Base-by-base conservation (phyloP, 1,140 invertebrate species). In the Reticulitermes speratus region DNA sequence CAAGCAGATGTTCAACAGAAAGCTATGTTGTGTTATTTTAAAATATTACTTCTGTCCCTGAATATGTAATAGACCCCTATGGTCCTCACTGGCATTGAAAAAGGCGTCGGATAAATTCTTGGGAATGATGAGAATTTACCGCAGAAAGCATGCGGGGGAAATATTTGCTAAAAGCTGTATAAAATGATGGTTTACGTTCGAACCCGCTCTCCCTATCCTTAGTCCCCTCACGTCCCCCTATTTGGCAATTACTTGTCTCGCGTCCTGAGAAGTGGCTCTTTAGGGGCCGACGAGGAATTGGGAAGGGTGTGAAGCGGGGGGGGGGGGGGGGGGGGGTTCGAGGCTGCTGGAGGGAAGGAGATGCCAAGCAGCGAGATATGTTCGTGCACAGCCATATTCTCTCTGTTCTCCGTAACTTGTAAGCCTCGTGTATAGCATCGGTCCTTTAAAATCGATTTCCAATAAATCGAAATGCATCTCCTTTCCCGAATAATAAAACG, bases 181-280 rank as follows among this genome's bases (percentile, higher is more conserved):
- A 75, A 75, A 75, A 75, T 75, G 65, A 75, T 75, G 65, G n/a
- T 75, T 75, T 75, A 75, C 65, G 65, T 55, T 55, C 65, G 25
- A 12, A 25, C n/a, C 65, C n/a, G 9, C 65, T 6, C 19, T 55
- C 21, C 82, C 44, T 82, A 23, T 82, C 6, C 82, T 44, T 21
- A 82, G 16, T 82, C 8, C 48, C 32, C 83, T 25, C 83, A 44
- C 83, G 83, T 84, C 32, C 83, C 83, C 83, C 83, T 84, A 84
- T 84, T 84, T 84, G 83, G 83, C 83, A 84, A 84, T 84, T 84
- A 84, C 83, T 84, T 84, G 83, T 84, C 83, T 84, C 83, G 48
- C n/a, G 83, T 82, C n/a, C 48, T 84, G 83, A 84, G 83, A 84
- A 84, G 83, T 84, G 83, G 83, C 83, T 84, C 83, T 84, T 32